Evolutionary conservation across 2,888 invertebrate species (phyloP), one percentile per base, ranked within the genome.

Genomic region (Tinea trinotella): DNA sequence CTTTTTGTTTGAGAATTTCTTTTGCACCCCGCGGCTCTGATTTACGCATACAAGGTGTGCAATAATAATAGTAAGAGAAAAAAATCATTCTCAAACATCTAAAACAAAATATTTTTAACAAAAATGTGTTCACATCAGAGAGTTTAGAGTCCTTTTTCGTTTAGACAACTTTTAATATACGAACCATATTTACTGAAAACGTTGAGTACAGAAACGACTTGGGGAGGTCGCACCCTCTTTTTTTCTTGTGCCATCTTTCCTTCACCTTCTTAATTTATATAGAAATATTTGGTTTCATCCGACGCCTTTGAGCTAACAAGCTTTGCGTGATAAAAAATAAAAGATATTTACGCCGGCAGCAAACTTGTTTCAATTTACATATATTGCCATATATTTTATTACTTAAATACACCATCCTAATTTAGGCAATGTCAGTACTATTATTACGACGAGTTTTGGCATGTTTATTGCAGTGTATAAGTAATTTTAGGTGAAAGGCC

Each of bases 1-100:
- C 77, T 83, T 78, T 78, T 84, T 79, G 74, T 74, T 71, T 79
- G 74, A 79, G 80, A 81, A 84, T 78, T 77, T 55, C 70, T 66
- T 71, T 52, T 53, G 40, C 67, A 79, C 85, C 78, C 67, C 70
- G 62, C 30, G 70, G 82, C 84, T 70, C 80, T 86, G 87, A 85
- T 87, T 87, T 87, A 87, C 85, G 85, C 80, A 77, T 83, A 76
- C 85, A 81, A 82, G 84, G 84, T 84, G 85, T 83, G 81, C 82
- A 83, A 80, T 82, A 85, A 86, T 86, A 83, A 82, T 66, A 75
- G 71, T 66, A 73, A 65, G 75, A 74, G 70, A 75, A 68, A 76
- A 79, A 83, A 82, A 82, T 78, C 76, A 77, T 76, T 72, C 74
- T 68, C 67, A 67, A 67, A 69, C 64, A 66, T 60, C 59, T 24